Percentiles rank a stretch among this genome's conserved stretches.
These are phyloP conservation scores for Rhopilema esculentum DNA, from an alignment of 30 jellyfish, hydroid and myxozoan genomes.

Conservation along the genomic window DNA sequence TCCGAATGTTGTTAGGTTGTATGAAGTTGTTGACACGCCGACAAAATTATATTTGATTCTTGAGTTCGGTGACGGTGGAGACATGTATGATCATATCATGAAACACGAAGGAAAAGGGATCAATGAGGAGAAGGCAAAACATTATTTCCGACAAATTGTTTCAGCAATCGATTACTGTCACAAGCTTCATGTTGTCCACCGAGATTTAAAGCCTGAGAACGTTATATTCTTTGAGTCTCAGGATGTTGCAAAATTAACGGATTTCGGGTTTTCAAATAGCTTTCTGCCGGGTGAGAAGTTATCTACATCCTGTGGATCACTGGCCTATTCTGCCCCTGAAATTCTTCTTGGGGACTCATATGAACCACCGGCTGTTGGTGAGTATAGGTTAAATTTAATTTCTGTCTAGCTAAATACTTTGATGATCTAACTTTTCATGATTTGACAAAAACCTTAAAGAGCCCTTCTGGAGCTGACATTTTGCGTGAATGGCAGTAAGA, in stretches of 20 bases:
- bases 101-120: conserved; percentile 89
- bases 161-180: conserved; percentile 98
- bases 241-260: conserved; percentile 94
- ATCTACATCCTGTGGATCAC: conserved; percentile 95
- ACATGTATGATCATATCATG: conserved; percentile 98
- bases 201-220: conserved; percentile 98
- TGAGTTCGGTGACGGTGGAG: conserved; percentile 99
- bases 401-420: too few species aligned
- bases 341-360: conserved; percentile 94
- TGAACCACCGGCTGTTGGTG: conserved; percentile 99
- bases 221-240: conserved; percentile 89
- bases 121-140: conserved; percentile 94
- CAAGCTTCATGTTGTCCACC: conserved; percentile 97
- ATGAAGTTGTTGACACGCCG: conserved; percentile 95
- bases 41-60: conserved; percentile 91
- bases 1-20: conserved; percentile 95
- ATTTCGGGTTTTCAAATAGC: conserved; percentile 96
- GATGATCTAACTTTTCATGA: too few species aligned
- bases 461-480: too few species aligned
- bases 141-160: conserved; percentile 91
- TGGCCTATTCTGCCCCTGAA: conserved; percentile 99
- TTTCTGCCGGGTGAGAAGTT: conserved; percentile 94
- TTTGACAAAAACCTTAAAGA: too few species aligned
- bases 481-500: too few species aligned
- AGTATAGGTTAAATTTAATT: conserved; percentile 1